Evolutionary conservation across 2,113 vertebrate species (phyloP).

Genomic region (Sapajus apella): DNA sequence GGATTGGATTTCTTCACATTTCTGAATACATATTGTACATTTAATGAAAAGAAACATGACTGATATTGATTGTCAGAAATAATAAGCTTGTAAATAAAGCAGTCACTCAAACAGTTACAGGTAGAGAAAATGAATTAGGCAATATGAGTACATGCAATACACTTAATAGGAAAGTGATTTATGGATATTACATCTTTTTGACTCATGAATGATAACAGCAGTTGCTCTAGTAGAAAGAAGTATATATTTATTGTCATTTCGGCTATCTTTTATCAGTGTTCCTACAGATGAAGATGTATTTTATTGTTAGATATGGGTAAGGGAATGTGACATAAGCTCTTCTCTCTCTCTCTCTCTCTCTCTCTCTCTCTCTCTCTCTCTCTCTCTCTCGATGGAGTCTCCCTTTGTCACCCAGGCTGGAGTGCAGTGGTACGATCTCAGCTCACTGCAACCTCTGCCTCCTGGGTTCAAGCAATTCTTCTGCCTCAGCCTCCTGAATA

Average conservation of each 20-base stretch:
- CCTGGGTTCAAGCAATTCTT: too few species aligned
- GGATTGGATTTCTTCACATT: slow-evolving; percentile 48
- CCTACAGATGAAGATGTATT: slow-evolving; percentile 61
- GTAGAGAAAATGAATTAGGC: slow-evolving; percentile 70
- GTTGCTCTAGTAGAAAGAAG: slow-evolving; percentile 67
- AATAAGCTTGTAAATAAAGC: slow-evolving; percentile 73
- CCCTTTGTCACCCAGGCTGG: too few species aligned
- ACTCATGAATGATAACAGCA: slow-evolving; percentile 62
- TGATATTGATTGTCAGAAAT: slow-evolving; percentile 74
- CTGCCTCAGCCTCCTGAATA: too few species aligned
- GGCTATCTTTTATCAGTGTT: slow-evolving; percentile 34
- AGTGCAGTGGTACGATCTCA: too few species aligned
- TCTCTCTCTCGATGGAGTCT: too few species aligned
- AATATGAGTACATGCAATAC: slow-evolving; percentile 65
- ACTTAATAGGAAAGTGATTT: slow-evolving; percentile 73
- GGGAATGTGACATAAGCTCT: slow-evolving; percentile 39
- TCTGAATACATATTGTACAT: slow-evolving; percentile 32
- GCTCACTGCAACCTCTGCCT: too few species aligned
- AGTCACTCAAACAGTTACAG: slow-evolving; percentile 53
- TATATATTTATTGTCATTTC: slow-evolving; percentile 68
- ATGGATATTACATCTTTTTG: slow-evolving; percentile 73
- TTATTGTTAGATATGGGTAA: slow-evolving; percentile 48
- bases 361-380: background rate
- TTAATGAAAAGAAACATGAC: slow-evolving; percentile 76
- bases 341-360: background rate